Base-by-base conservation (phyloP, 92 coral and sea anemone species). In the Desmophyllum pertusum region DNA sequence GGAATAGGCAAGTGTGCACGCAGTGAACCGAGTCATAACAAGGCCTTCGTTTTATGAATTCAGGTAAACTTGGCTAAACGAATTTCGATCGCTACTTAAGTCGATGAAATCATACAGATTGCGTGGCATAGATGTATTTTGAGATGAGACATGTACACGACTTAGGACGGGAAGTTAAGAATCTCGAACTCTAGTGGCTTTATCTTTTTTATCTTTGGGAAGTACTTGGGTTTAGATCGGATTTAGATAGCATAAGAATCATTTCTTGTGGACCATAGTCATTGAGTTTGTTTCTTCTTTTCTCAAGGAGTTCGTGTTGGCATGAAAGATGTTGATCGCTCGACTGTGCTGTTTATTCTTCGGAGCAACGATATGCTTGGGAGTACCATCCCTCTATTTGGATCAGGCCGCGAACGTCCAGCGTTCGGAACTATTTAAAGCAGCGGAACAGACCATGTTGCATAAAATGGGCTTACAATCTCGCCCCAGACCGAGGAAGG, bases 391-490 rank as follows among this genome's bases (percentile, higher is more conserved):
- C 14, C 51, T 57, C 27, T 73, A 55, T 31, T 21, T n/a, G 69
- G 70, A 73, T 43, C 78, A 59, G 8, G 46, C 87, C 38, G 29
- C 87, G 17, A 40, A 29, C 25, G 59, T 55, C 50, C 74, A 74
- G 77, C 89, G 84, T 76, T 81, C 84, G 59, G 90, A 80, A 52
- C 89, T 42, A 21, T 97, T 94, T 81, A 83, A 83, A 77, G 81
- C 83, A 45, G 85, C 89, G 21, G 98, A 97, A 75, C 88, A 85
- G 81, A 77, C 73, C 68, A 64, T 97, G 66, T 88, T 97, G 50
- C 85, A 81, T 36, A 77, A 90, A 50, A 79, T 97, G 88, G 98
- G 99, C 10, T 61, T 97, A 45, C 89, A 85, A 79, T 65, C 91
- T 59, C 92, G 92, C 27, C 98, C 98, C 37, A 64, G 83, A 33